phyloP scores from a whole-genome alignment of 2,888 invertebrate genomes.

The Oscheius onirici region DNA sequence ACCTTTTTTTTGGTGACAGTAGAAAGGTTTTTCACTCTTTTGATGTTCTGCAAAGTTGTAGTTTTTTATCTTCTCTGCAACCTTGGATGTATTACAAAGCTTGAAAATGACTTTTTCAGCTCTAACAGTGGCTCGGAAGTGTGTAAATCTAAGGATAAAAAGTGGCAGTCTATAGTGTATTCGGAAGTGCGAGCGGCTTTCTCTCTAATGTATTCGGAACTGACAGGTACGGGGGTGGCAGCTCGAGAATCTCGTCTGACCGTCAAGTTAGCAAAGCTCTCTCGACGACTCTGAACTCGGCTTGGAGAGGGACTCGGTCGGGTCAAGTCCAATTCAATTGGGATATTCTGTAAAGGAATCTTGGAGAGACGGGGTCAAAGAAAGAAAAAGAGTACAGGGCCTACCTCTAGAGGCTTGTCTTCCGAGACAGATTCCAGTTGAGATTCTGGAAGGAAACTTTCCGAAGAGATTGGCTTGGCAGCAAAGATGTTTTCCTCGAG shows the following conservation, averaged over 20 bases:
- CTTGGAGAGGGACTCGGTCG: conserved; percentile 24
- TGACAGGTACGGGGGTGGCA: conserved; percentile 31
- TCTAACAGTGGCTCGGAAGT: not conserved
- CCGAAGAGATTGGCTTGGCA: not conserved
- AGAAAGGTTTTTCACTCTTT: too few species aligned
- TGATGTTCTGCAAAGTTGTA: too few species aligned
- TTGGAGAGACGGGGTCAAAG: not conserved
- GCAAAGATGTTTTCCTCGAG: conserved; percentile 19
- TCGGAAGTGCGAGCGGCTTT: not conserved
- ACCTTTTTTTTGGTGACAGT: too few species aligned
- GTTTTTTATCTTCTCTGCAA: too few species aligned
- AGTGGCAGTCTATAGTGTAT: not conserved
- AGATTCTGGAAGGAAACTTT: not conserved
- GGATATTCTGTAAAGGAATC: not conserved
- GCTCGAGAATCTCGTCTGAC: conserved; percentile 24
- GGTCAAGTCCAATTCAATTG: conserved; percentile 21
- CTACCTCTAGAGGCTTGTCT: conserved; percentile 17
- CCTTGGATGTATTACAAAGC: too few species aligned
- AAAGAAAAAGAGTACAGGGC: not conserved
- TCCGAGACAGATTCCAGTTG: conserved; percentile 24
- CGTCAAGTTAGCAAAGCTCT: conserved; percentile 2
- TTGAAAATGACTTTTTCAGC: not conserved
- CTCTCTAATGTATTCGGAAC: not conserved
- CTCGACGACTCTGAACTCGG: conserved; percentile 18
- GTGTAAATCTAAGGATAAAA: not conserved